Conservation (phyloP, 37 sponge, comb jelly and placozoan species). For the Trichoplax adhaerens region DNA sequence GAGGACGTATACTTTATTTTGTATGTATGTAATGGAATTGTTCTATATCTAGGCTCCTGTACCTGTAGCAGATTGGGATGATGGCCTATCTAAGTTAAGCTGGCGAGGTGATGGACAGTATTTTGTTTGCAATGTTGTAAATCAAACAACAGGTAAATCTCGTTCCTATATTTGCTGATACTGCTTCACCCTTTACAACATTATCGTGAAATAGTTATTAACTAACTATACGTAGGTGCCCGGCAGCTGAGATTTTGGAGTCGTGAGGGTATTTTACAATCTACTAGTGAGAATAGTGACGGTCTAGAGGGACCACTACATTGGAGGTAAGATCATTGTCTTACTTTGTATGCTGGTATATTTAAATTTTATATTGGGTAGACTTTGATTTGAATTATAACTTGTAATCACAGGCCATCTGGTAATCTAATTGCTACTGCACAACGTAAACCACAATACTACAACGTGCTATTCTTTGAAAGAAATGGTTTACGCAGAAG, state of each 20-base stretch:
- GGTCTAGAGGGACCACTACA: slow-evolving; percentile 59
- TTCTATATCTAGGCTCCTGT: slow-evolving; percentile 5
- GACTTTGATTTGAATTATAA: not conserved
- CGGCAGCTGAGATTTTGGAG: slow-evolving; percentile 66
- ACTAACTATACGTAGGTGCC: not conserved
- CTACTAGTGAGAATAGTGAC: slow-evolving; percentile 58
- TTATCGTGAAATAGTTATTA: not conserved
- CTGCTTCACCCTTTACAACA: not conserved
- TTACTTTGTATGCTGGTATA: too few species aligned
- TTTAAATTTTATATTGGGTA: not conserved
- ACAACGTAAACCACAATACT: slow-evolving; percentile 40
- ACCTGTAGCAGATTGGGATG: slow-evolving; percentile 46
- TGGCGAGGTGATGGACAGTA: slow-evolving; percentile 97
- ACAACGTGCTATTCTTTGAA: slow-evolving; percentile 91
- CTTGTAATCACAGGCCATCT: slow-evolving; percentile 34
- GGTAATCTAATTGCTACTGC: slow-evolving; percentile 75
- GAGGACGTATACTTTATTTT: slow-evolving; percentile 3
- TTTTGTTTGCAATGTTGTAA: slow-evolving; percentile 55
- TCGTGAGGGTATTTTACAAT: slow-evolving; percentile 57
- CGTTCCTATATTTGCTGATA: not conserved
- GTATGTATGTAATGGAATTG: not conserved
- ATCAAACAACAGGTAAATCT: slow-evolving; percentile 33
- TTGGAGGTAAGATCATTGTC: slow-evolving; percentile 41
- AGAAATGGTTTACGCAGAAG: slow-evolving; percentile 82
- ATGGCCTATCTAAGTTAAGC: slow-evolving; percentile 36